Base-by-base conservation (phyloP, 1,140 invertebrate species). In the Drosophila watanabei region DNA sequence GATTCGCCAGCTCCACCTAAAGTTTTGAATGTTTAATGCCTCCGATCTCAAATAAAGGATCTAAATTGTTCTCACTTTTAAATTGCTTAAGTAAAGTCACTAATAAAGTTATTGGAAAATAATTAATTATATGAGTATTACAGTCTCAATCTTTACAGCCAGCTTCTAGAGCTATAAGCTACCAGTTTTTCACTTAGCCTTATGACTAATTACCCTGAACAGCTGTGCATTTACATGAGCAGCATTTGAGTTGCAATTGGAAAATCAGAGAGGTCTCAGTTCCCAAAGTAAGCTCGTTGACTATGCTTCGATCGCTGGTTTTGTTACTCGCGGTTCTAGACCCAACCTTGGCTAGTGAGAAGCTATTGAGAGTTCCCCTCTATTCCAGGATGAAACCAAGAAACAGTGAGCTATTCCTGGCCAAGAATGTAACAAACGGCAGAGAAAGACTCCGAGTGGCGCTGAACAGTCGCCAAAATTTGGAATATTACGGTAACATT, bases 401-500 rank as follows among this genome's bases (percentile, higher is more conserved):
- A 5, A 20, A 7, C 16, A 54, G 37, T 45, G 18, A 51, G n/a
- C 33, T 59, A 1, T 69, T 82, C 28, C 11, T 75, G 5, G 16
- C 37, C 0, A 43, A 18, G 24, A 54, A 65, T 37, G 2, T 9
- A 35, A 33, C 65, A 9, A 8, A 20, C 13, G 43, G n/a, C 30
- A 24, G n/a, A 9, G 37, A 68, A 4, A 39, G 16, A 8, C 52
- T 79, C 10, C 28, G 51, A 2, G 20, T 86, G 7, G 10, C 41
- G n/a, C 59, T 87, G 2, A 28, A 62, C 5, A 77, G 59, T 28
- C 68, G 52, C 4, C 20, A 61, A 10, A 82, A 87, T 57, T 13
- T 82, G 11, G 83, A 82, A 49, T 87, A 80, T 30, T 87, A 62
- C 94, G 99, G 99, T 10, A 95, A 94, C 2, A 99, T 99, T 79